phyloP scores from a whole-genome alignment of 2,113 vertebrate genomes.

The Apeltes quadracus region DNA sequence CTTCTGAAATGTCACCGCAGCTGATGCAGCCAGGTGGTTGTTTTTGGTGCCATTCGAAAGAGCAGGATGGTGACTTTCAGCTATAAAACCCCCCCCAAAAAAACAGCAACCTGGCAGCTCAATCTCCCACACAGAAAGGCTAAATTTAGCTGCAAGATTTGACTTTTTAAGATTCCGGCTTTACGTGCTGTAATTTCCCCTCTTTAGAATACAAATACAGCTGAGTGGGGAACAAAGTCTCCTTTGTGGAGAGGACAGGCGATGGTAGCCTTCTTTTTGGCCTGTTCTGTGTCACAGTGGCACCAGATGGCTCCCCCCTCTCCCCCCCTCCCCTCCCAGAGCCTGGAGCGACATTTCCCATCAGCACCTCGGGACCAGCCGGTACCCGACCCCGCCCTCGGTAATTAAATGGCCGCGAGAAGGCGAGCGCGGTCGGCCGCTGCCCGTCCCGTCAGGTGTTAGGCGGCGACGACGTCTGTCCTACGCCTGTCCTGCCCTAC shows the following conservation, averaged over 20 bases:
- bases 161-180: not conserved
- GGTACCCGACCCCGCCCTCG: conserved; percentile 28
- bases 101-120: conserved; percentile 1
- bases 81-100: not conserved
- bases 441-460: not conserved
- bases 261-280: conserved; percentile 7
- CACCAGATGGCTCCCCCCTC: conserved; percentile 49
- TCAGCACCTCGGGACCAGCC: conserved; percentile 58
- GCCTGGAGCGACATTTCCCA: conserved; percentile 55
- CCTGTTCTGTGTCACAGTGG: conserved; percentile 34
- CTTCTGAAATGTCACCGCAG: not conserved
- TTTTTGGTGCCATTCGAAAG: not conserved
- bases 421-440: not conserved
- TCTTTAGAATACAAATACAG: not conserved
- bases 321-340: conserved; percentile 34
- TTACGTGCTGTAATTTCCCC: not conserved
- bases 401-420: conserved; percentile 58
- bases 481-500: no score
- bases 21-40: conserved; percentile 9
- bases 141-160: conserved; percentile 6
- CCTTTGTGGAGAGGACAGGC: conserved; percentile 15
- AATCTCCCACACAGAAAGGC: conserved; percentile 2
- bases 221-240: conserved; percentile 38
- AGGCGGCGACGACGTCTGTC: no score
- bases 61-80: not conserved